A percentile compares a stretch with the other conserved stretches of the same genome.
These are phyloP conservation scores for Lottia gigantea DNA, from an alignment of 2,888 invertebrate species.

Conservation along the genomic window DNA sequence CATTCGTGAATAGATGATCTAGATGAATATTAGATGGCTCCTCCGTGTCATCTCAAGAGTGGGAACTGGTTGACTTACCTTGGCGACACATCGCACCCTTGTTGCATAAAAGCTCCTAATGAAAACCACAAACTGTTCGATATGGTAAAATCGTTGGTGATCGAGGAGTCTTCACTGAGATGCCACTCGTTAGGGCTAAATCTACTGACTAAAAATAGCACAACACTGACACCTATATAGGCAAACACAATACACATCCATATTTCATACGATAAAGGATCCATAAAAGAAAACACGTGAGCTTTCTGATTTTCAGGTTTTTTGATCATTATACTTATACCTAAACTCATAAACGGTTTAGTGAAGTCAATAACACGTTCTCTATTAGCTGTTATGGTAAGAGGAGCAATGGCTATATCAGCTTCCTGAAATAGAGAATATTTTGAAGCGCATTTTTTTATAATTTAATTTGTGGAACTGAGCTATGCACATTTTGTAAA, in stretches of 20 bases:
- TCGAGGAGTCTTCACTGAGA: constrained; percentile 57
- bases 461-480: too few species aligned
- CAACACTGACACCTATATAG: constrained; percentile 96
- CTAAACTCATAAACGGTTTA: constrained; percentile 96
- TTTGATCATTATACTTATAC: constrained; percentile 94
- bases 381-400: constrained; percentile 92
- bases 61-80: constrained; percentile 74
- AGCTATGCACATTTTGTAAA: too few species aligned
- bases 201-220: constrained; percentile 95
- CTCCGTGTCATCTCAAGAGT: too few species aligned
- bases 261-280: constrained; percentile 95
- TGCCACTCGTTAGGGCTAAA: constrained; percentile 98
- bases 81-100: constrained; percentile 96
- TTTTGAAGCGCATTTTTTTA: too few species aligned
- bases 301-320: constrained; percentile 91
- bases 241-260: constrained; percentile 91
- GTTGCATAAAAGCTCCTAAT: constrained; percentile 97
- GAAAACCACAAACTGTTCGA: constrained; percentile 98
- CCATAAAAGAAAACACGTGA: constrained; percentile 96
- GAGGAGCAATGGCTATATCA: constrained; percentile 92
- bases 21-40: too few species aligned
- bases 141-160: constrained; percentile 80
- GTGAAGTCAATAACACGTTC: constrained; percentile 96
- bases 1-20: too few species aligned
- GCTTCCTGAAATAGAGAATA: constrained; percentile 82